Evolutionary conservation across 2,113 vertebrate species (phyloP).

Genomic region (Zosterops japonicus): DNA sequence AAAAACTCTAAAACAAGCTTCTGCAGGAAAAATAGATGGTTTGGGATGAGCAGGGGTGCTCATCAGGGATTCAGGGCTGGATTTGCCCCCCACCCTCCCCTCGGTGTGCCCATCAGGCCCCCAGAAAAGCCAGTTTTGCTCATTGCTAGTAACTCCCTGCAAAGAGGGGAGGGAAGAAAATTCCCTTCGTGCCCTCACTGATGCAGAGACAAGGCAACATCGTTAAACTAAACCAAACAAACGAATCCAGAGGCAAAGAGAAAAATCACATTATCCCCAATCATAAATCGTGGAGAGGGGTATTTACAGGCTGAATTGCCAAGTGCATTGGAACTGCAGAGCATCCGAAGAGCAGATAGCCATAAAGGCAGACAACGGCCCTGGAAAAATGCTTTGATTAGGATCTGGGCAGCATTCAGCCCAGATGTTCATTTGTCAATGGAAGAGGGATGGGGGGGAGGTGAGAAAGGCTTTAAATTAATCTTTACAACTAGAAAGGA

Average conservation of each 20-base stretch:
- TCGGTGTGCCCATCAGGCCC: neutral
- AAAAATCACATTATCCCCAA: neutral
- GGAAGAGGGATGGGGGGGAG: slow-evolving; percentile 44
- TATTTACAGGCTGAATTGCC: slow-evolving; percentile 32
- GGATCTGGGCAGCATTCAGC: slow-evolving; percentile 58
- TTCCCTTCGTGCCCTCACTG: neutral
- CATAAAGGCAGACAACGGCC: slow-evolving; percentile 38
- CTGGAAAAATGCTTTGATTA: slow-evolving; percentile 59
- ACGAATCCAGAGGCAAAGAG: slow-evolving; percentile 2
- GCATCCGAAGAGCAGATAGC: neutral
- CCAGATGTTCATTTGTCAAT: slow-evolving; percentile 68
- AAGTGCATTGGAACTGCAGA: slow-evolving; percentile 23
- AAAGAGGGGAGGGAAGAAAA: neutral
- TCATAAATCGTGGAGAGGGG: slow-evolving; percentile 20
- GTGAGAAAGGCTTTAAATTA: slow-evolving; percentile 67
- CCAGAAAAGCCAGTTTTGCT: neutral
- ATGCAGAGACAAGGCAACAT: neutral
- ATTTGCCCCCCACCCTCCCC: neutral
- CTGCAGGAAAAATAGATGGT: neutral
- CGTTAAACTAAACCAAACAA: slow-evolving; percentile 17
- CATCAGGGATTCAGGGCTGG: neutral
- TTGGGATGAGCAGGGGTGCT: neutral
- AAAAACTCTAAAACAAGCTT: neutral
- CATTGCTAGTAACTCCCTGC: neutral
- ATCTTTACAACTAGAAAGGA: slow-evolving; percentile 69